These are phyloP conservation scores for Dolichallabes microphthalmus DNA, from an alignment of 2,113 vertebrate species.

Conservation along the genomic window DNA sequence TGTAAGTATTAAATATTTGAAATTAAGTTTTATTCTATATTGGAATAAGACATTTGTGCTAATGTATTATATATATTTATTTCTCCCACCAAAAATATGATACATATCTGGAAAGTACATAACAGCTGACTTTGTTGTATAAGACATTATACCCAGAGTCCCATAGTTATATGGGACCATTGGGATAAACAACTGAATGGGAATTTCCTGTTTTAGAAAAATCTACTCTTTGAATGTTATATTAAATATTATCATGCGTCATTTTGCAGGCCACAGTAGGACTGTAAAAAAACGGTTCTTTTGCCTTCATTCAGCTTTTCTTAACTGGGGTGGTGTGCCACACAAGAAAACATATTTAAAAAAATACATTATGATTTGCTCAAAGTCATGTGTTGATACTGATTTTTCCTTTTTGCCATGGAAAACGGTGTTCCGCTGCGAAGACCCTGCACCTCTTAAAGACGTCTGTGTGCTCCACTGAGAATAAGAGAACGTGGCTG, in stretches of 20 bases:
- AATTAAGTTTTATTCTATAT: not conserved
- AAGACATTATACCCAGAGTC: not conserved
- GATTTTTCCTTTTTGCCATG: conserved; percentile 32
- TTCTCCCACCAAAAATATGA: not conserved
- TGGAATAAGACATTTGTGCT: not conserved
- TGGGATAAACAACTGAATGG: conserved; percentile 18
- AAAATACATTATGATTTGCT: not conserved
- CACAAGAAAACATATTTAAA: not conserved
- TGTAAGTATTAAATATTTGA: not conserved
- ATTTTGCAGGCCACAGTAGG: not conserved
- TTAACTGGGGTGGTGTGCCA: not conserved
- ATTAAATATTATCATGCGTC: not conserved
- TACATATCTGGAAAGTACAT: not conserved
- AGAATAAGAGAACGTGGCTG: conserved; percentile 33
- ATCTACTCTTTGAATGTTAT: not conserved
- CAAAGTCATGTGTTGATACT: conserved; percentile 14
- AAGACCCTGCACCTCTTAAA: conserved; percentile 38
- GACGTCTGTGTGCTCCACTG: conserved; percentile 12
- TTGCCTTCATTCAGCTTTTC: not conserved
- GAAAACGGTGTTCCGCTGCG: conserved; percentile 37
- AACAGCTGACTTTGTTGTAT: not conserved
- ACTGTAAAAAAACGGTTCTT: not conserved
- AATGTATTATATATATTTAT: not conserved
- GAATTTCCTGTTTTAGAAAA: conserved; percentile 11
- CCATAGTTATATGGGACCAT: not conserved